phyloP scores from a whole-genome alignment of 2,797 vertebrate species.

The Anomalospiza imberbis region DNA sequence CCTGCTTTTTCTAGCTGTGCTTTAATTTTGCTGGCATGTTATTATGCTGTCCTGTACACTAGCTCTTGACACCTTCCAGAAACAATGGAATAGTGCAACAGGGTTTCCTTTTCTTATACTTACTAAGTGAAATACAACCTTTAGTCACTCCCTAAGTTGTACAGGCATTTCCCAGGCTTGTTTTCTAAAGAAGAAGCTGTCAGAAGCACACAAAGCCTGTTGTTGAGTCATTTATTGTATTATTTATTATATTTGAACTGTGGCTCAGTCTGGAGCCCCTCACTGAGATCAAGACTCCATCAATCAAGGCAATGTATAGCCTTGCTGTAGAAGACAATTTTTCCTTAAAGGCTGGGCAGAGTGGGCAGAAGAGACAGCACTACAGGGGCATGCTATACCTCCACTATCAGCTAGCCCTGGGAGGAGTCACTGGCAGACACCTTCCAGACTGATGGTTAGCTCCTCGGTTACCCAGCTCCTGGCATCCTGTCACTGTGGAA shows the following conservation, averaged over 20 bases:
- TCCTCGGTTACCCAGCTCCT: neutral
- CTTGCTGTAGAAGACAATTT: neutral
- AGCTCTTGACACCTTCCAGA: neutral
- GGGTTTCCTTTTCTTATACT: neutral
- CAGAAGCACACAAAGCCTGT: neutral
- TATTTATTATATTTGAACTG: neutral
- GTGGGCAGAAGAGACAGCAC: neutral
- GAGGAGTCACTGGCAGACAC: neutral
- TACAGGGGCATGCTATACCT: accelerated
- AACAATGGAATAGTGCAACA: neutral
- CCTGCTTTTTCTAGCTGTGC: conserved; percentile 41
- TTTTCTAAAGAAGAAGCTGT: neutral
- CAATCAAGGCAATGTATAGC: neutral
- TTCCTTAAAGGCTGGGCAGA: neutral
- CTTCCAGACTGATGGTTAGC: neutral
- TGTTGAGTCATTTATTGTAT: neutral
- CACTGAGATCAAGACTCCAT: neutral
- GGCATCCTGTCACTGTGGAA: neutral
- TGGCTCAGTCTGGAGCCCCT: neutral
- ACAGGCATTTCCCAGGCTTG: neutral
- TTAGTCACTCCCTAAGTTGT: neutral
- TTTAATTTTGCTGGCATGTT: conserved; percentile 44
- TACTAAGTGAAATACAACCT: neutral
- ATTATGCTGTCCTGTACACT: neutral
- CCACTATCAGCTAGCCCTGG: neutral